Base-by-base conservation (phyloP, 2,797 vertebrate genomes). In the Phataginus tricuspis region DNA sequence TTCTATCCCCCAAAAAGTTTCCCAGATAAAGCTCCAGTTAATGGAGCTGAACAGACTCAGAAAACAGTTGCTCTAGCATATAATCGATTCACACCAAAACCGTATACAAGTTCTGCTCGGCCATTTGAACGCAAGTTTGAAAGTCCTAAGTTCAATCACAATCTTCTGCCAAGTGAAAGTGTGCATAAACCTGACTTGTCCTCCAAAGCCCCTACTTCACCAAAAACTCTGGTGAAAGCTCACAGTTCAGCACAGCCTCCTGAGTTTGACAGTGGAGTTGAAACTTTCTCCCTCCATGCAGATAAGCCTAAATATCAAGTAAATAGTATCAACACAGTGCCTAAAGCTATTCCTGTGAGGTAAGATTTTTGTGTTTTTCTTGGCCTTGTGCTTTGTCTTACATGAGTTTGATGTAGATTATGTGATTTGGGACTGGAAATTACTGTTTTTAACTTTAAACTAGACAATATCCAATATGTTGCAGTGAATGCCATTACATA, bases 111-210 rank as follows among this genome's bases (percentile, higher is more conserved):
- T 97, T 98, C 99, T 14, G 99, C 99, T 5, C 99, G 99, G 68
- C 99, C 99, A 6, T 99, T 99, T 83, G 99, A 99, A 98, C 99
- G 99, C 98, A 99, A 99, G 98, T 99, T 99, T 75, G 99, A 99
- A 96, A 99, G 99, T 96, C 99, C 99, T 0, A 99, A 99, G 98
- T 99, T 99, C 98, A 99, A 99, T 98, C 99, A 99, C 98, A 99
- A 99, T 97, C 99, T 99, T 97, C 98, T 99, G 98, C 99, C 99
- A 96, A 99, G 99, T 59, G 99, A 99, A 98, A 98, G 98, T 49
- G 98, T 98, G 91, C 98, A 98, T 94, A 99, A 99, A 71, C 97
- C 98, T 31, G 99, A 99, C 94, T 87, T 98, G 95, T 96, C 98
- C 5, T 95, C 98, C 10, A 99, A 99, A 94, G 97, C 99, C 97